These are phyloP conservation scores for Therioaphis trifolii DNA, from an alignment of 2,888 invertebrate genomes.

Conservation along the genomic window DNA sequence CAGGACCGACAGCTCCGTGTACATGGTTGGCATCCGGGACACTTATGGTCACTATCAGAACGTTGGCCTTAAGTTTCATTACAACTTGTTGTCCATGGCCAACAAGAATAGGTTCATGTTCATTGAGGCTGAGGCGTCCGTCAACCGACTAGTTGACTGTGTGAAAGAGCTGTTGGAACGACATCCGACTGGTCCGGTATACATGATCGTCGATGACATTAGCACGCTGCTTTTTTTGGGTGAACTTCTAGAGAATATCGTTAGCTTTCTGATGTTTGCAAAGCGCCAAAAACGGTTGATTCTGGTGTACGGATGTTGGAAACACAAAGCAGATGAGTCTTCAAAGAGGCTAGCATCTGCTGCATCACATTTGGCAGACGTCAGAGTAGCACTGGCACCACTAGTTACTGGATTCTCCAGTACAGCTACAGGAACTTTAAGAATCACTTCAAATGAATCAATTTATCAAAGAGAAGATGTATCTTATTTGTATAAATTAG, in stretches of 20 bases:
- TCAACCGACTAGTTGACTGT: background rate
- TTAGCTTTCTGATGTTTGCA: slow-evolving; percentile 4
- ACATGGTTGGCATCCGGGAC: slow-evolving; percentile 27
- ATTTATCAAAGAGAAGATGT: background rate
- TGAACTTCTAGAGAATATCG: slow-evolving; percentile 1
- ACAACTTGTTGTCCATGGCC: slow-evolving; percentile 42
- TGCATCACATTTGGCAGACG: slow-evolving; percentile 15
- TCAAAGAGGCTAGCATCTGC: slow-evolving; percentile 17
- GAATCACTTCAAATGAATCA: slow-evolving; percentile 38
- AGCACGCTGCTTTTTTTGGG: slow-evolving; percentile 20
- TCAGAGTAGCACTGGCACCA: slow-evolving; percentile 40
- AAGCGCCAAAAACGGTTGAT: slow-evolving; percentile 7
- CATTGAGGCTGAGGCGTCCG: background rate
- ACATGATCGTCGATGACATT: slow-evolving; percentile 44
- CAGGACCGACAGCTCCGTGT: slow-evolving; percentile 12
- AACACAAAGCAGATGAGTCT: slow-evolving; percentile 6
- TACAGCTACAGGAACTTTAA: slow-evolving; percentile 41
- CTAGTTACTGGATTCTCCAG: slow-evolving; percentile 44
- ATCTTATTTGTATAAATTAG: slow-evolving; percentile 45
- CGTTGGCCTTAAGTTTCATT: slow-evolving; percentile 31
- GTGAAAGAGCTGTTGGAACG: background rate
- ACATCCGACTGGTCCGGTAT: background rate
- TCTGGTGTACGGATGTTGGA: slow-evolving; percentile 45
- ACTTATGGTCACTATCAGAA: slow-evolving; percentile 50
- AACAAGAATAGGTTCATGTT: slow-evolving; percentile 20